Evolutionary conservation across 2,888 invertebrate genomes (phyloP).

Genomic region (Cephalotes varians): DNA sequence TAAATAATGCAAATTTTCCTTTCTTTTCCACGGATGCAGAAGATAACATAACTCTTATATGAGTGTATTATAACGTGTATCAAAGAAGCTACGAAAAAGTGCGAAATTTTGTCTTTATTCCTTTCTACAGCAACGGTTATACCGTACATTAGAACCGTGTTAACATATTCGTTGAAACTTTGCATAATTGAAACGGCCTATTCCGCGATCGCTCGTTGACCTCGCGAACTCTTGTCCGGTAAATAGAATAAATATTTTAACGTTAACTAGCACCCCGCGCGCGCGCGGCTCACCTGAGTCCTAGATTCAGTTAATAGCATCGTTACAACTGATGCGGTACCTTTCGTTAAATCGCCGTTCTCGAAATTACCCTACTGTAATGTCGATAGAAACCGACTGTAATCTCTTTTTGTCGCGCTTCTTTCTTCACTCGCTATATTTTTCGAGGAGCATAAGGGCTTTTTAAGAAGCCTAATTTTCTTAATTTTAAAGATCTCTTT

Average conservation of each 20-base stretch:
- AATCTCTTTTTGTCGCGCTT: not conserved
- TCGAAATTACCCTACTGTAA: not conserved
- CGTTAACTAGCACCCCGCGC: conserved; percentile 21
- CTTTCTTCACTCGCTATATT: not conserved
- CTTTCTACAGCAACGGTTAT: conserved; percentile 16
- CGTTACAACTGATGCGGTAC: not conserved
- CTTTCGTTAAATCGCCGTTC: not conserved
- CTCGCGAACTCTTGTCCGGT: not conserved
- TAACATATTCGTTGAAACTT: conserved; percentile 39
- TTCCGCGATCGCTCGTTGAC: conserved; percentile 31
- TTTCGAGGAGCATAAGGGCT: not conserved
- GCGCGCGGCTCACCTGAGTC: conserved; percentile 30
- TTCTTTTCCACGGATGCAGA: not conserved
- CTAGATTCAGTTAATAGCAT: not conserved
- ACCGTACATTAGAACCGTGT: conserved; percentile 17
- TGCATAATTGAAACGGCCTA: conserved; percentile 41
- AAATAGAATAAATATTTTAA: conserved; percentile 51
- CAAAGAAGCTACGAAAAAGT: not conserved
- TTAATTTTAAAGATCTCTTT: conserved; percentile 32
- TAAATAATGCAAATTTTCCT: conserved; percentile 13
- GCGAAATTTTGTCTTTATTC: not conserved
- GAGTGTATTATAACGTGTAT: not conserved
- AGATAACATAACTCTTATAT: not conserved
- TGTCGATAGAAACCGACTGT: not conserved
- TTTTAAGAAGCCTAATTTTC: not conserved